Percentiles rank a stretch among this genome's conserved stretches.
phyloP scores from a whole-genome alignment of 2,113 vertebrate genomes.

The Catharus bicknelli region DNA sequence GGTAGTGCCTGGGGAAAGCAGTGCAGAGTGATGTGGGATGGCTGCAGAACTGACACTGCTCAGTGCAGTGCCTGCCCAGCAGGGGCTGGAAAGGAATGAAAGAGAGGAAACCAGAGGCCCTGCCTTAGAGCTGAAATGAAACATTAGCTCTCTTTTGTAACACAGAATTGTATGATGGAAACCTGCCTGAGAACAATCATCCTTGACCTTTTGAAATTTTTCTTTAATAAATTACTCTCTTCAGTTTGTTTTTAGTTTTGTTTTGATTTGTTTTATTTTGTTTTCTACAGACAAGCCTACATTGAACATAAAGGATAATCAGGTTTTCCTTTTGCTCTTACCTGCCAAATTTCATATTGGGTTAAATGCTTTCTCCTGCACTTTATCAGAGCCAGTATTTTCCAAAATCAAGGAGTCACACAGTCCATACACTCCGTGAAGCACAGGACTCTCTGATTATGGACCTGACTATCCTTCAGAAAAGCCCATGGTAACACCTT shows the following conservation, averaged over 20 bases:
- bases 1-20: background rate
- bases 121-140: background rate
- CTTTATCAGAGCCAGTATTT: background rate
- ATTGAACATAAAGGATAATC: background rate
- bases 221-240: background rate
- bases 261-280: background rate
- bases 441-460: too few species aligned
- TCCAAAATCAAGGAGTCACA: background rate
- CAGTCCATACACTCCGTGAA: background rate
- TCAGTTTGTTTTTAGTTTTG: background rate
- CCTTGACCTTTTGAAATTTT: background rate
- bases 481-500: background rate
- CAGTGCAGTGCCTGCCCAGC: background rate
- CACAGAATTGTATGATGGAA: background rate
- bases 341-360: background rate
- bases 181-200: background rate
- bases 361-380: background rate
- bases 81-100: background rate
- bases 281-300: background rate
- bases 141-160: background rate
- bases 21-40: background rate
- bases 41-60: background rate
- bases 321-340: background rate
- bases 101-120: background rate
- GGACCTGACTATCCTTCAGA: background rate